A percentile compares a stretch with the other conserved stretches of the same genome.
phyloP scores from a whole-genome alignment of 2,113 vertebrate species.

The Orcinus orca region DNA sequence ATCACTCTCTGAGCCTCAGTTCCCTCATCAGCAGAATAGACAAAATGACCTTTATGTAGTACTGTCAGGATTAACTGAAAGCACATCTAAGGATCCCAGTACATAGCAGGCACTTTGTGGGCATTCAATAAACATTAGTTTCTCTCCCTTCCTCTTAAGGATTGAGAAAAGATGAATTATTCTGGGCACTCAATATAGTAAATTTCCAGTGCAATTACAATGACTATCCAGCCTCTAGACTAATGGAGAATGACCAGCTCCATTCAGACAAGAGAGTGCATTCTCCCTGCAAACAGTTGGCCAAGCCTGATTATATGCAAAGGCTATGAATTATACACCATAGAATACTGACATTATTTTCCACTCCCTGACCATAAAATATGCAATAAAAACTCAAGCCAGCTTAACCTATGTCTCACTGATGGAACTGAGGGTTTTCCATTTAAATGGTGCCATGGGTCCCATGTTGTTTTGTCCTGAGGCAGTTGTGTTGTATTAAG shows the following conservation, averaged over 20 bases:
- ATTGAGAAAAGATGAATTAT: neutral
- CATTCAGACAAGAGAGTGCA: neutral
- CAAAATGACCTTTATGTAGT: neutral
- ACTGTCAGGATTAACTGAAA: neutral
- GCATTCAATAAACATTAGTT: neutral
- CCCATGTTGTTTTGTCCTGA: neutral
- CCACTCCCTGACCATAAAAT: neutral
- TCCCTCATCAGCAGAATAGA: neutral
- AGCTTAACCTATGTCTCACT: neutral
- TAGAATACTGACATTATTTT: neutral
- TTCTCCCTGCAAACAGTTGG: neutral
- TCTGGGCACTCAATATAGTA: neutral
- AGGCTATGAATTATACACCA: too few relatives aligned
- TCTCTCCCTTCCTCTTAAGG: neutral
- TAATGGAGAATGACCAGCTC: neutral
- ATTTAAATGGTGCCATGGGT: neutral
- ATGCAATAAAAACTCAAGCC: neutral
- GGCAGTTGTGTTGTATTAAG: neutral
- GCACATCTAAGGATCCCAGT: neutral
- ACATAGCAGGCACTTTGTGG: neutral
- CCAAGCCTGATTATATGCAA: fast-evolving
- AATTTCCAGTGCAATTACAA: neutral
- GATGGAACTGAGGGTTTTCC: neutral
- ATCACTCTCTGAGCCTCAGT: neutral
- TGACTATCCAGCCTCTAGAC: neutral